Evolutionary conservation across 2,888 invertebrate species (phyloP).

Genomic region (Daptonema setosum): DNA sequence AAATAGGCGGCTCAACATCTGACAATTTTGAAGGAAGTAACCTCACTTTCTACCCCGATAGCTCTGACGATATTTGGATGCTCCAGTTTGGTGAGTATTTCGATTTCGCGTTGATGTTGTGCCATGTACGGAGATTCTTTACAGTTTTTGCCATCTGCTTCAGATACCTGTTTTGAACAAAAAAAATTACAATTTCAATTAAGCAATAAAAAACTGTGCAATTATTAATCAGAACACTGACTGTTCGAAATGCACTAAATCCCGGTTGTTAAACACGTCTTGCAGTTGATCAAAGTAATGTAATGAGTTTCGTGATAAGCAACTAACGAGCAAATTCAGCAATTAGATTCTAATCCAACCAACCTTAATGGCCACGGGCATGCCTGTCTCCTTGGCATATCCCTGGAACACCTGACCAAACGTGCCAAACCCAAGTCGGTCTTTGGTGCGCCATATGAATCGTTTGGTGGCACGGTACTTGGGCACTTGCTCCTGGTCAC

Average conservation of each 20-base stretch:
- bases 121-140: too few relatives aligned
- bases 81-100: neutral
- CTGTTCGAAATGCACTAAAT: too few relatives aligned
- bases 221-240: too few relatives aligned
- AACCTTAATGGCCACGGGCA: neutral
- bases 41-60: neutral
- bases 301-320: neutral
- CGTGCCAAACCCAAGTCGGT: neutral
- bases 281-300: neutral
- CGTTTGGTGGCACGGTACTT: neutral
- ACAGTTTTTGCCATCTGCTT: too few relatives aligned
- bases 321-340: too few relatives aligned
- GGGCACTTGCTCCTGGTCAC: too few relatives aligned
- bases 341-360: neutral
- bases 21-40: too few relatives aligned
- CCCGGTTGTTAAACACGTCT: neutral
- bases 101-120: neutral
- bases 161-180: too few relatives aligned
- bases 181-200: too few relatives aligned
- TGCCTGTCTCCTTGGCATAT: neutral
- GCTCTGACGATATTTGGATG: neutral
- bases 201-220: too few relatives aligned
- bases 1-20: too few relatives aligned
- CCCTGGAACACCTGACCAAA: neutral
- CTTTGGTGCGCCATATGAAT: neutral